Conservation (phyloP, 1,140 invertebrate species). For the Caligus rogercresseyi region DNA sequence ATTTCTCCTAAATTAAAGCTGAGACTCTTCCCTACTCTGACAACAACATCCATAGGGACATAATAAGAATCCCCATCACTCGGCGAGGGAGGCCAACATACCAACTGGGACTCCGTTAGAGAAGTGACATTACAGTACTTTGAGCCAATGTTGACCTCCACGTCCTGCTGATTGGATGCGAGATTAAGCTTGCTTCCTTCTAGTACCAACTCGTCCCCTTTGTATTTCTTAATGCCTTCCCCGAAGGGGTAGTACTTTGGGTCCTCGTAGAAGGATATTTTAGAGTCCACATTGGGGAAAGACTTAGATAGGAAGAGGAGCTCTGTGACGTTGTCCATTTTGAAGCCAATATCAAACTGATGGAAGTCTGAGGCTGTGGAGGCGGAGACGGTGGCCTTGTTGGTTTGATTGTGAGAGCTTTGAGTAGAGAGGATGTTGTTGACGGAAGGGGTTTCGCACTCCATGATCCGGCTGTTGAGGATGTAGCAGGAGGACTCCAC, state of each 20-base stretch:
- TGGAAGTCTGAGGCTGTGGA: slow-evolving; percentile 23
- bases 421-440: slow-evolving; percentile 44
- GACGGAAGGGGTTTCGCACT: slow-evolving; percentile 40
- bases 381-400: background rate
- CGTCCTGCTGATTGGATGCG: slow-evolving; percentile 77
- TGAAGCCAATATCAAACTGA: slow-evolving; percentile 52
- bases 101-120: slow-evolving; percentile 61
- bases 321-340: slow-evolving; percentile 83
- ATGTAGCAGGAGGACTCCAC: background rate
- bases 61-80: too few species aligned
- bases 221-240: slow-evolving; percentile 56
- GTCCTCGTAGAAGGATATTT: slow-evolving; percentile 74
- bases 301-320: slow-evolving; percentile 73
- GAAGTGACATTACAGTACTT: slow-evolving; percentile 79
- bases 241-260: slow-evolving; percentile 65
- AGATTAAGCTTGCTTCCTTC: slow-evolving; percentile 79
- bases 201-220: slow-evolving; percentile 85
- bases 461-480: background rate
- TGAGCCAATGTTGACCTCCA: slow-evolving; percentile 76
- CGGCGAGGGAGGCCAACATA: slow-evolving; percentile 68
- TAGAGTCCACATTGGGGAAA: slow-evolving; percentile 53
- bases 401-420: background rate
- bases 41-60: background rate
- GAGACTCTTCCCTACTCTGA: background rate
- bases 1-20: slow-evolving; percentile 41